Conservation (phyloP, 2,113 vertebrate genomes). For the Eudyptes chrysolophus region DNA sequence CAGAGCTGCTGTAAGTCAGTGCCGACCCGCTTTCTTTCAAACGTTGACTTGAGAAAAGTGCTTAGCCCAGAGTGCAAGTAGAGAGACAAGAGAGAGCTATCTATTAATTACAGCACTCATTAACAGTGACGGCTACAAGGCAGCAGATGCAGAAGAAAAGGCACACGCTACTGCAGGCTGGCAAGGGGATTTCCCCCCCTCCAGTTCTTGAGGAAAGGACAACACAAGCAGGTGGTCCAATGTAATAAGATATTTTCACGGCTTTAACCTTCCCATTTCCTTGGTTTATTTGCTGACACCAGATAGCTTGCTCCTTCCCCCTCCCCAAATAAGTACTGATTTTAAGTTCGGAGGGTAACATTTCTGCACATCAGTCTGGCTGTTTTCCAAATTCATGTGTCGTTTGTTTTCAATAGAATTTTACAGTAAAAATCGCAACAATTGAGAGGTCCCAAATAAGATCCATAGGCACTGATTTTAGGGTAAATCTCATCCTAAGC, state of each 20-base stretch:
- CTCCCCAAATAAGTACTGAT: background rate
- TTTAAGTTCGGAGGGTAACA: background rate
- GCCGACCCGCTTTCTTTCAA: constrained; percentile 75
- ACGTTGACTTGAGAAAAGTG: constrained; percentile 77
- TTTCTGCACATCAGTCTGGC: background rate
- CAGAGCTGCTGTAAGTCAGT: constrained; percentile 78
- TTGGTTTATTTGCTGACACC: constrained; percentile 18
- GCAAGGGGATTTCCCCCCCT: constrained; percentile 28
- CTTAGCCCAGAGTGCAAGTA: constrained; percentile 76
- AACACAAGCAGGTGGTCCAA: constrained; percentile 22
- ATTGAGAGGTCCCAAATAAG: background rate
- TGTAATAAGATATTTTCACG: constrained; percentile 32
- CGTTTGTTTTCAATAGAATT: background rate
- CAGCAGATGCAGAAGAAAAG: constrained; percentile 68
- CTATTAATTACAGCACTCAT: constrained; percentile 93
- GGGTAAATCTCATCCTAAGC: background rate
- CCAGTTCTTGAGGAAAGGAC: constrained; percentile 56
- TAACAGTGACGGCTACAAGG: constrained; percentile 83
- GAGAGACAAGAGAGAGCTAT: constrained; percentile 85
- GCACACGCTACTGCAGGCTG: constrained; percentile 1
- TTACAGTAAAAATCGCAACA: background rate
- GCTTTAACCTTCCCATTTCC: constrained; percentile 54
- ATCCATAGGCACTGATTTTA: background rate
- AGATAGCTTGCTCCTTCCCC: background rate
- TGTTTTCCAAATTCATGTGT: background rate